These are phyloP conservation scores for Spisula subtruncata DNA, from an alignment of 2,888 invertebrate genomes.

Conservation along the genomic window DNA sequence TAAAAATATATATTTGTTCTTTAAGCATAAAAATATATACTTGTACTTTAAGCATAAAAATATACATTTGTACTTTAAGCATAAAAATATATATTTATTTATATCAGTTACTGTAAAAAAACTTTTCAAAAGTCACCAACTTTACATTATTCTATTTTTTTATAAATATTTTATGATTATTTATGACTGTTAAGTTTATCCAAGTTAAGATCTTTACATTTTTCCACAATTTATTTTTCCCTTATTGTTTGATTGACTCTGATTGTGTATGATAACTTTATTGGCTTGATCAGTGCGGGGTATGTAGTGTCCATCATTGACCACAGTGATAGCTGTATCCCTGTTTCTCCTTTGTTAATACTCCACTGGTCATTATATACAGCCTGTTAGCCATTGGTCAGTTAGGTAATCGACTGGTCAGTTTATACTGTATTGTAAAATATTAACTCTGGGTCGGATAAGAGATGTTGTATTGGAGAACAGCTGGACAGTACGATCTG, in stretches of 20 bases:
- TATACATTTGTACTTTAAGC: too few species aligned
- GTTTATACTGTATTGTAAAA: conserved; percentile 56
- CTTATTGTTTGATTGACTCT: not conserved
- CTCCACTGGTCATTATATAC: conserved; percentile 44
- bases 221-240: too few species aligned
- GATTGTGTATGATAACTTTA: conserved; percentile 34
- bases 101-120: too few species aligned
- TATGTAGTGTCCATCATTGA: conserved; percentile 15
- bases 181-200: too few species aligned
- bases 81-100: too few species aligned
- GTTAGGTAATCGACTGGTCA: conserved; percentile 60
- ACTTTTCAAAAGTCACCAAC: too few species aligned
- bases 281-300: not conserved
- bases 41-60: too few species aligned
- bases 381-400: conserved; percentile 44
- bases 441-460: conserved; percentile 44
- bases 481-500: conserved; percentile 40
- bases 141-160: too few species aligned
- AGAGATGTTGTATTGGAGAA: conserved; percentile 26
- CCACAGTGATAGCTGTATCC: not conserved
- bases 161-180: too few species aligned
- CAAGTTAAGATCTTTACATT: too few species aligned
- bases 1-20: too few species aligned
- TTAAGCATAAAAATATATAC: too few species aligned
- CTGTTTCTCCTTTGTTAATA: conserved; percentile 27